Evolutionary conservation across 2,888 invertebrate species (phyloP).

Genomic region (Sthenelais limicola): DNA sequence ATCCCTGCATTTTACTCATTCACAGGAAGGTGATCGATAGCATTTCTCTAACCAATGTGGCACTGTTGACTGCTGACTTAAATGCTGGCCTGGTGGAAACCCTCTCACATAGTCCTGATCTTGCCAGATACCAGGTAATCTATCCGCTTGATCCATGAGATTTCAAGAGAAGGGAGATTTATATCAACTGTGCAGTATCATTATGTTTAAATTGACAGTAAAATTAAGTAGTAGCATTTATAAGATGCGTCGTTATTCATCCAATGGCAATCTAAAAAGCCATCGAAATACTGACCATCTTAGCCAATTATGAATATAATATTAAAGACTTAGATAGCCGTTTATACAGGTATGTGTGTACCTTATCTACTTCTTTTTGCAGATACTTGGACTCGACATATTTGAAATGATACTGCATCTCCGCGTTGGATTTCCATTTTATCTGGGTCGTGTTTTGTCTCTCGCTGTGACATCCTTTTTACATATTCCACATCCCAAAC

Average conservation of each 20-base stretch:
- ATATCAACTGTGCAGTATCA: too few species aligned
- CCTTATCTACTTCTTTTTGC: too few species aligned
- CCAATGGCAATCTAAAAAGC: too few species aligned
- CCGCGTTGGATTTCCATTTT: constrained; percentile 29
- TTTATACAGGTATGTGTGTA: too few species aligned
- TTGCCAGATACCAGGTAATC: constrained; percentile 30
- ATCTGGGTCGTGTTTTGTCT: constrained; percentile 40
- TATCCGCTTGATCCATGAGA: too few species aligned
- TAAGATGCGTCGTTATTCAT: too few species aligned
- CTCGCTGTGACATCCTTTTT: constrained; percentile 41
- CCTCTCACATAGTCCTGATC: constrained; percentile 8
- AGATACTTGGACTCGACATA: constrained; percentile 43
- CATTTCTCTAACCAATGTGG: background rate
- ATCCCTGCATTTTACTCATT: background rate
- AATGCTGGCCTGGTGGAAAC: constrained; percentile 8
- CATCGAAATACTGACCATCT: too few species aligned
- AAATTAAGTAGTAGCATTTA: too few species aligned
- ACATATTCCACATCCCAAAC: constrained; percentile 38
- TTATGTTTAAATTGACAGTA: too few species aligned
- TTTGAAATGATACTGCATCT: constrained; percentile 30
- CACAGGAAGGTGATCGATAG: constrained; percentile 17
- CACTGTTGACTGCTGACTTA: background rate
- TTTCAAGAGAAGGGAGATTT: too few species aligned
- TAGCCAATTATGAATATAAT: too few species aligned
- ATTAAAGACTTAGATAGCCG: too few species aligned